Conservation (phyloP, 2,797 vertebrate genomes). For the Liparis tanakae region DNA sequence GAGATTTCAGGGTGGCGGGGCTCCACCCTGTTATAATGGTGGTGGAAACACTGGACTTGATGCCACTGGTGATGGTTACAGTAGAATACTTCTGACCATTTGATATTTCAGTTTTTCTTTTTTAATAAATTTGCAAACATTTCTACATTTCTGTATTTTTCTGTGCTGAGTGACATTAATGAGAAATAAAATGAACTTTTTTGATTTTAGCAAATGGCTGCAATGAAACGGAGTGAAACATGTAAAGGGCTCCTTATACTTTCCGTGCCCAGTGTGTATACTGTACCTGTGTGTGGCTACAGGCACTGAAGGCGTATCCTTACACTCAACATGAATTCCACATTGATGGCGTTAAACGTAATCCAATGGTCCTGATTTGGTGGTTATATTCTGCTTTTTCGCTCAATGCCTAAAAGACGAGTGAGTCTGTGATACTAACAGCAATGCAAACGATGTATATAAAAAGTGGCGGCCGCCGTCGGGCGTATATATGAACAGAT, state of each 20-base stretch:
- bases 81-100: too few relatives aligned
- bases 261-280: neutral
- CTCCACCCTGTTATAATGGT: too few relatives aligned
- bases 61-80: neutral
- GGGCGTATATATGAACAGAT: too few relatives aligned
- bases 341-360: neutral
- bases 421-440: neutral
- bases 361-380: neutral
- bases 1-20: too few relatives aligned
- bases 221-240: too few relatives aligned
- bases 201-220: too few relatives aligned
- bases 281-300: neutral
- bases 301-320: neutral
- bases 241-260: too few relatives aligned
- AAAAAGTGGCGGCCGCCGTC: neutral
- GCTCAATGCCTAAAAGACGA: neutral
- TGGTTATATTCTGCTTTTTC: neutral
- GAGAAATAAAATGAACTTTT: too few relatives aligned
- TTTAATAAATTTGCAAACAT: too few relatives aligned
- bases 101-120: too few relatives aligned
- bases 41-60: neutral
- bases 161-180: too few relatives aligned
- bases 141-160: too few relatives aligned
- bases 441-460: neutral
- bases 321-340: neutral